Conservation (phyloP, 2,888 invertebrate genomes). For the Pristionchus mayeri region DNA sequence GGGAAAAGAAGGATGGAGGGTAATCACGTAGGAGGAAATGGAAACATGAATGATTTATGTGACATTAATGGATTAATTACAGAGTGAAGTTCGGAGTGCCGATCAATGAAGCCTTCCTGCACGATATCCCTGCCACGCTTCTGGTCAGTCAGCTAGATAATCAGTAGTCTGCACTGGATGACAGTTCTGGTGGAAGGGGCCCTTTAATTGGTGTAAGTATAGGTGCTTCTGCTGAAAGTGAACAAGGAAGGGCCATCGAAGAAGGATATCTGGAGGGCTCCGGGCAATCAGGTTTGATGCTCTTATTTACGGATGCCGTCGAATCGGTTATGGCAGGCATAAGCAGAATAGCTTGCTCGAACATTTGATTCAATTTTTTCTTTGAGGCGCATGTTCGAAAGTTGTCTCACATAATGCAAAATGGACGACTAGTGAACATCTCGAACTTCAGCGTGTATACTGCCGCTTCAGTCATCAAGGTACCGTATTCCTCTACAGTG, state of each 20-base stretch:
- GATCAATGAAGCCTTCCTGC: slow-evolving; percentile 75
- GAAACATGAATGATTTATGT: neutral
- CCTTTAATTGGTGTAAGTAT: neutral
- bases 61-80: slow-evolving; percentile 35
- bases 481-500: slow-evolving; percentile 58
- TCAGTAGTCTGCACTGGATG: neutral
- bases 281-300: slow-evolving; percentile 87
- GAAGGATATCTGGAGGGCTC: slow-evolving; percentile 94
- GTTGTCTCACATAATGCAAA: slow-evolving; percentile 76
- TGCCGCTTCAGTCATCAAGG: slow-evolving; percentile 95
- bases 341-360: too few relatives aligned
- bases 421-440: slow-evolving; percentile 76
- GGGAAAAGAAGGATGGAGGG: neutral
- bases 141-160: slow-evolving; percentile 62
- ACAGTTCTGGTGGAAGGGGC: too few relatives aligned
- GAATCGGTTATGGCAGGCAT: too few relatives aligned
- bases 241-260: slow-evolving; percentile 94
- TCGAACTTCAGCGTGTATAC: slow-evolving; percentile 94
- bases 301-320: too few relatives aligned
- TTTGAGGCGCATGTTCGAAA: slow-evolving; percentile 81
- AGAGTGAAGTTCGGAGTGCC: slow-evolving; percentile 77
- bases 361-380: neutral
- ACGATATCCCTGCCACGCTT: slow-evolving; percentile 76
- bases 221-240: slow-evolving; percentile 86
- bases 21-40: neutral